These are phyloP conservation scores for Puma concolor DNA, from an alignment of 2,113 vertebrate species.

Conservation along the genomic window DNA sequence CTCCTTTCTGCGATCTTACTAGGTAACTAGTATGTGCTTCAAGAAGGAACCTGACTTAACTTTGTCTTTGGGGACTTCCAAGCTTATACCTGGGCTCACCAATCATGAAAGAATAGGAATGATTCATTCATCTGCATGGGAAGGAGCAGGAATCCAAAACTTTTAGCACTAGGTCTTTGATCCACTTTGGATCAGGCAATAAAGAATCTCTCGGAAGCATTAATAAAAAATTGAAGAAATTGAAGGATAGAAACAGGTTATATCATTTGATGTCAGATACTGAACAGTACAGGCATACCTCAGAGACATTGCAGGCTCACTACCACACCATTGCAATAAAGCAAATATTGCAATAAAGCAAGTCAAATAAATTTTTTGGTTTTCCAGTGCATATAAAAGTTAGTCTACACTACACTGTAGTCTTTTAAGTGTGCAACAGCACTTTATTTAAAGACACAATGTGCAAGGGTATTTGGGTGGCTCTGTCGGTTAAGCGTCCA, in stretches of 20 bases:
- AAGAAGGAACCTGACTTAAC: neutral
- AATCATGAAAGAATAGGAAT: neutral
- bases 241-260: neutral
- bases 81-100: neutral
- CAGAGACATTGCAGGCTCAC: neutral
- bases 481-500: no score
- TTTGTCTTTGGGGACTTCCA: neutral
- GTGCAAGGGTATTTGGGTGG: neutral
- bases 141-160: neutral
- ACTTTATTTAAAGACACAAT: neutral
- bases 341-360: neutral
- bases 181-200: neutral
- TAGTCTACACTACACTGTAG: neutral
- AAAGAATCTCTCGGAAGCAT: neutral
- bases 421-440: neutral
- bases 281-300: neutral
- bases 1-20: conserved; percentile 43
- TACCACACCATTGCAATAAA: neutral
- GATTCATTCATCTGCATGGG: neutral
- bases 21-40: neutral
- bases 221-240: neutral
- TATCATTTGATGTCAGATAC: neutral
- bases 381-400: neutral
- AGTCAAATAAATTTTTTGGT: neutral
- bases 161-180: neutral